These are phyloP conservation scores for Nomada goodeniana DNA, from an alignment of 2,888 invertebrate genomes.

Conservation along the genomic window DNA sequence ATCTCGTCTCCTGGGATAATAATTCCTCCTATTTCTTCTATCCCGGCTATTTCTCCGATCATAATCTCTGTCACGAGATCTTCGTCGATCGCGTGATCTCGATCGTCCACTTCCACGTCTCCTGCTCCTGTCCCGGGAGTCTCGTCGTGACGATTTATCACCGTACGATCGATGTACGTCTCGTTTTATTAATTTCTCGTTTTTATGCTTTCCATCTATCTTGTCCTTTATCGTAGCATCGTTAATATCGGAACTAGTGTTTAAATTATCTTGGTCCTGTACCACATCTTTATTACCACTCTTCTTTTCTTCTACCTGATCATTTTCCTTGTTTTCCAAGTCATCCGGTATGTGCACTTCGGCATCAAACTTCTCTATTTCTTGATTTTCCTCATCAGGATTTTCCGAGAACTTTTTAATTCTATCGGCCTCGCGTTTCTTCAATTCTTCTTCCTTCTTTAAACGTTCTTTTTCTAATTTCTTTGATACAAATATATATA, in stretches of 20 bases:
- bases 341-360: slow-evolving; percentile 59
- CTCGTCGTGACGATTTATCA: slow-evolving; percentile 72
- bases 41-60: slow-evolving; percentile 76
- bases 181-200: slow-evolving; percentile 64
- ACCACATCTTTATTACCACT: slow-evolving; percentile 46
- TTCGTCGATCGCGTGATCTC: slow-evolving; percentile 78
- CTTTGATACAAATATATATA: slow-evolving; percentile 56
- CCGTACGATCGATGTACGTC: slow-evolving; percentile 70
- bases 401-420: slow-evolving; percentile 85
- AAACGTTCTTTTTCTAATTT: slow-evolving; percentile 81
- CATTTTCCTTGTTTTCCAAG: slow-evolving; percentile 73
- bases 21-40: slow-evolving; percentile 71
- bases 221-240: slow-evolving; percentile 68
- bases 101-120: slow-evolving; percentile 75
- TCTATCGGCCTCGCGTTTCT: slow-evolving; percentile 86
- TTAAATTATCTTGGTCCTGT: slow-evolving; percentile 63
- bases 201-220: slow-evolving; percentile 59
- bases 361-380: slow-evolving; percentile 57
- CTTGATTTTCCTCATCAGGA: slow-evolving; percentile 74
- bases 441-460: slow-evolving; percentile 87
- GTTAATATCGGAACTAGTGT: slow-evolving; percentile 64
- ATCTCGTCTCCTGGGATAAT: slow-evolving; percentile 76
- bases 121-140: slow-evolving; percentile 75
- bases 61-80: slow-evolving; percentile 76
- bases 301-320: slow-evolving; percentile 61